Conservation (phyloP, 2,797 vertebrate genomes). For the Catostomus latipinnis region DNA sequence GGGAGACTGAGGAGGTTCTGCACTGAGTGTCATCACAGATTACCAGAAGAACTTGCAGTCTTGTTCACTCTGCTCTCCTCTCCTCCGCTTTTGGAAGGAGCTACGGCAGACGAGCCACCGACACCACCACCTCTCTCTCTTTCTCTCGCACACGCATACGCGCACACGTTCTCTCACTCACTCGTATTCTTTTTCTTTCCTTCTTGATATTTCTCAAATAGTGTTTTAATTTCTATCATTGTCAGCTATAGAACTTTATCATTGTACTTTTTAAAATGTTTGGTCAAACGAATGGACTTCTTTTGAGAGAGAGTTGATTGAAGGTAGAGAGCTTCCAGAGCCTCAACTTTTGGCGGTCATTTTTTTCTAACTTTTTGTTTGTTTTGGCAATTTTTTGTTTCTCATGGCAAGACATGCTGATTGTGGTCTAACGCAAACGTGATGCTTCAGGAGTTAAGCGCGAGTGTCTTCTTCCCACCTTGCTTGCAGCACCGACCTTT, state of each 20-base stretch:
- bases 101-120: slow-evolving; percentile 90
- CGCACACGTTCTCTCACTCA: slow-evolving; percentile 75
- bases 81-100: slow-evolving; percentile 95
- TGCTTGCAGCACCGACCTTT: slow-evolving; percentile 96
- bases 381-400: slow-evolving; percentile 67
- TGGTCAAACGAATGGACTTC: slow-evolving; percentile 72
- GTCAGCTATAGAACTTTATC: slow-evolving; percentile 76
- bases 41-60: slow-evolving; percentile 98
- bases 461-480: slow-evolving; percentile 96
- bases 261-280: slow-evolving; percentile 67
- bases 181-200: slow-evolving; percentile 46
- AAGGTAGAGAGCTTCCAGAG: slow-evolving; percentile 65
- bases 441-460: slow-evolving; percentile 99
- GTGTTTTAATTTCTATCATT: slow-evolving; percentile 82
- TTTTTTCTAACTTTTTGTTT: slow-evolving; percentile 45
- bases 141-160: slow-evolving; percentile 59
- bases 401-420: slow-evolving; percentile 97
- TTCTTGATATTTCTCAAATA: slow-evolving; percentile 62
- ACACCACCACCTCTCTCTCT: slow-evolving; percentile 86
- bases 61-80: slow-evolving; percentile 92
- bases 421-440: slow-evolving; percentile 94
- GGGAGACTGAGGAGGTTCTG: slow-evolving; percentile 94
- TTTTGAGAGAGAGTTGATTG: slow-evolving; percentile 68
- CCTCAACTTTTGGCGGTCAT: slow-evolving; percentile 71
- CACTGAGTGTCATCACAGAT: slow-evolving; percentile 99